These are phyloP conservation scores for Drosophila takahashii DNA, from an alignment of 1,140 invertebrate genomes.

Conservation along the genomic window DNA sequence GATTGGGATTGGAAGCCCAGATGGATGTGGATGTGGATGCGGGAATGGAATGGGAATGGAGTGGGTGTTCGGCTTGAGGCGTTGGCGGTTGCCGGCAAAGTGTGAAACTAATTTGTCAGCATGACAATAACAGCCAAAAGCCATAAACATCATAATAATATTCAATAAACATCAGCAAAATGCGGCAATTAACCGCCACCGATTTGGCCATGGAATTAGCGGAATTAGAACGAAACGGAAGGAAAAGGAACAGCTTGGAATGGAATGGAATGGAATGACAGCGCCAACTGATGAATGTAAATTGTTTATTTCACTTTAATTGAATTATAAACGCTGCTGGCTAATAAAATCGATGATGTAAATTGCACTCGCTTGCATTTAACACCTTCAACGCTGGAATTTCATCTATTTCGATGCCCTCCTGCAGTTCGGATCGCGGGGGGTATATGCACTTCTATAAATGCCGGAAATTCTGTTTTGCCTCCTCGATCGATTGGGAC, in stretches of 20 bases:
- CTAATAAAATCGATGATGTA: conserved; percentile 83
- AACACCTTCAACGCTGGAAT: conserved; percentile 76
- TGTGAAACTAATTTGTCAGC: conserved; percentile 83
- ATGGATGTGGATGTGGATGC: conserved; percentile 20
- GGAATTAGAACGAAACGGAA: neutral
- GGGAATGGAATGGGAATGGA: conserved; percentile 48
- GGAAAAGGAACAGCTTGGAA: neutral
- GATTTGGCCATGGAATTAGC: conserved; percentile 41
- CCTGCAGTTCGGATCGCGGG: neutral
- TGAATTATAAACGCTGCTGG: conserved; percentile 76
- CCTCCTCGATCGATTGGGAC: neutral
- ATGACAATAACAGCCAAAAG: conserved; percentile 80
- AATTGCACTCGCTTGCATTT: conserved; percentile 76
- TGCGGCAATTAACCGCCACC: conserved; percentile 75
- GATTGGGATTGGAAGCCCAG: conserved; percentile 18
- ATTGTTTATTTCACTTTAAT: conserved; percentile 69
- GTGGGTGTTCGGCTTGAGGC: conserved; percentile 16
- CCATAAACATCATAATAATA: conserved; percentile 82
- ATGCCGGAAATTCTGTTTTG: neutral
- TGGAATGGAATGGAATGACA: neutral
- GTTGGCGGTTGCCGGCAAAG: conserved; percentile 58
- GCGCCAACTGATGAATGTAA: conserved; percentile 15
- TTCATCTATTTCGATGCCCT: conserved; percentile 70
- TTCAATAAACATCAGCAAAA: conserved; percentile 80
- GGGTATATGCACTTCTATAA: conserved; percentile 5